Base-by-base conservation (phyloP, 2,888 invertebrate species). In the Tenthredo scrophulariae region DNA sequence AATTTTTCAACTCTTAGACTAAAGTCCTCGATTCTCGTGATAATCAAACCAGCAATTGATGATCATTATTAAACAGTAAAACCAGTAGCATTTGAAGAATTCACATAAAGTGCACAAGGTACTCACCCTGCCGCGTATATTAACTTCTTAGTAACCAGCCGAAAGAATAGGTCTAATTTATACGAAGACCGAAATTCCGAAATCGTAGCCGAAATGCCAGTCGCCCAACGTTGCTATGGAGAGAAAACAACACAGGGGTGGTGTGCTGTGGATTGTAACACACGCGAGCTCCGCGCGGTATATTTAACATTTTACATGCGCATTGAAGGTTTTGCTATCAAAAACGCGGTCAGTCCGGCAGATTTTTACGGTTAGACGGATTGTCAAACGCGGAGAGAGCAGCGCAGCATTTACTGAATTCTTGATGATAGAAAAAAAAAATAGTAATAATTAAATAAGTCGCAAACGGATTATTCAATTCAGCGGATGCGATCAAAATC, bases 181-280 rank as follows among this genome's bases (percentile, higher is more conserved):
- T 67, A 50, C 13, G 18, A 29, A 9, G 29, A 83, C 46, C 40
- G 46, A 15, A 43, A 67, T 83, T 29, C n/a, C 54, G 37, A 40
- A 77, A 77, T n/a, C 33, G 50, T 54, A 70, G 18, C 18, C 43
- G 7, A 46, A 46, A 46, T 22, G 46, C 67, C 37, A 37, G 33
- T 62, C 58, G 62, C 33, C 72, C 46, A 40, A 84, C 72, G 88
- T 88, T 86, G 87, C 83, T 86, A 88, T 88, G 88, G 88, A 85
- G 84, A 88, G 83, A 46, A 87, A 88, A 88, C 87, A 87, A 85
- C 79, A 29, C n/a, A 83, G 70, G 83, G 43, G 67, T 67, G 46
- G 46, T 29, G 10, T 26, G n/a, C 67, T n/a, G 46, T 26, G 67
- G 29, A 74, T 43, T 37, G 10, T 43, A 13, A 43, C 26, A 74